phyloP scores from a whole-genome alignment of 2,888 invertebrate genomes.

The Tolmerus cingulatus region DNA sequence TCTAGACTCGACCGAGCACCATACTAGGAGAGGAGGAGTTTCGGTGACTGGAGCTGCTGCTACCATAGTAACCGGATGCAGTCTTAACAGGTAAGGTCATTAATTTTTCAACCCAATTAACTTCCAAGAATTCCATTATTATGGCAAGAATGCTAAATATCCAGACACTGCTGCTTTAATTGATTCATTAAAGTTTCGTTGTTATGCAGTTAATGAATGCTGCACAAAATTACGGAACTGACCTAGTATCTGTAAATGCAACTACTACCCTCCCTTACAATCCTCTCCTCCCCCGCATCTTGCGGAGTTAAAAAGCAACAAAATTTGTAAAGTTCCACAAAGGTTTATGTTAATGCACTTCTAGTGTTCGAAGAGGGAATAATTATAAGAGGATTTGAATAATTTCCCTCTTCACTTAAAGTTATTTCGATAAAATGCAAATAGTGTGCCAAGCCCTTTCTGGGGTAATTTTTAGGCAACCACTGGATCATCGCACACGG shows the following conservation, averaged over 20 bases:
- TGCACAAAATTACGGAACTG: not conserved
- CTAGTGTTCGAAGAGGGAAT: not conserved
- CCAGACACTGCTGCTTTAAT: not conserved
- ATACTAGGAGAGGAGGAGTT: not conserved
- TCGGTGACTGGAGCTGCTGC: not conserved
- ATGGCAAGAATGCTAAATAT: not conserved
- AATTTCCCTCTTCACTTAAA: not conserved
- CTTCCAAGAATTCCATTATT: not conserved
- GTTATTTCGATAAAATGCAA: not conserved
- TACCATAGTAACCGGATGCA: conserved; percentile 10
- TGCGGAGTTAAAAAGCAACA: not conserved
- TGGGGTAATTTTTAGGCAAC: not conserved
- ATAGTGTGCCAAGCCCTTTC: not conserved
- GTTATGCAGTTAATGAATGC: not conserved
- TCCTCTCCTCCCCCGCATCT: not conserved
- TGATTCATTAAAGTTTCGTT: not conserved
- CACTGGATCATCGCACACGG: not conserved
- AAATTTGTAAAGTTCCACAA: not conserved
- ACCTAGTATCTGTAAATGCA: not conserved
- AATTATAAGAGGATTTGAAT: not conserved
- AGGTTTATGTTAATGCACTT: not conserved
- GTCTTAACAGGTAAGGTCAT: conserved; percentile 19
- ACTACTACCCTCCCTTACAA: not conserved
- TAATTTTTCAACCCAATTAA: not conserved
- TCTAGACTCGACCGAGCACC: not conserved